Percentiles rank a stretch among this genome's conserved stretches.
Evolutionary conservation across 2,797 vertebrate species (phyloP).

Genomic region (Ceryle rudis): DNA sequence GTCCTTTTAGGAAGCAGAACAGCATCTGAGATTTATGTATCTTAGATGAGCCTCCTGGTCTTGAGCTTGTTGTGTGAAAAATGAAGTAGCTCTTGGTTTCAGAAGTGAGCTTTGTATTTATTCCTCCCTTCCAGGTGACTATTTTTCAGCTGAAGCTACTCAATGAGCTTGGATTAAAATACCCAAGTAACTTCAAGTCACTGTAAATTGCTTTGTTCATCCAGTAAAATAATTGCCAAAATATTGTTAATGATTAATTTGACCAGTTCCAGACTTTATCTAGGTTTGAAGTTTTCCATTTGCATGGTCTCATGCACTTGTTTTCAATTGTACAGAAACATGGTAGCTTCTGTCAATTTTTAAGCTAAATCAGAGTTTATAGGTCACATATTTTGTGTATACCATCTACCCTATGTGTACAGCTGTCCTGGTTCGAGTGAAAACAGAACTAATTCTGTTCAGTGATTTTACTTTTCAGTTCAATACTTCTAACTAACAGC

Average conservation of each 20-base stretch:
- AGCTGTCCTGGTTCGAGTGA: no score
- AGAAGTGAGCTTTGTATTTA: background rate
- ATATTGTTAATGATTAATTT: background rate
- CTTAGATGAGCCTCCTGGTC: background rate
- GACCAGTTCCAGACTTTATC: background rate
- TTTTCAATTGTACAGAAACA: background rate
- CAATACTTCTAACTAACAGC: no score
- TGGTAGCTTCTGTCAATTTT: background rate
- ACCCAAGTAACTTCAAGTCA: background rate
- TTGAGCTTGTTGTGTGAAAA: background rate
- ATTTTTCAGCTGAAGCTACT: background rate
- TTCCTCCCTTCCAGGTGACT: background rate
- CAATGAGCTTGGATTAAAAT: background rate
- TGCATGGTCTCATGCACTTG: background rate
- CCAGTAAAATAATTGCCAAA: background rate
- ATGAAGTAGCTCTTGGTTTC: background rate
- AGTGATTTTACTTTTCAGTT: no score
- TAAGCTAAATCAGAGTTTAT: background rate
- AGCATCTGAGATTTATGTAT: background rate
- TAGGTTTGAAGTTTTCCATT: background rate
- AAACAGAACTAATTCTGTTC: no score
- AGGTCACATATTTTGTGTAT: background rate
- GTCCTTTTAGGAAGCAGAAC: background rate
- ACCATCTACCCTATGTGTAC: background rate
- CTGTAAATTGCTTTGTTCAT: background rate